These are phyloP conservation scores for Trypoxylus dichotomus DNA, from an alignment of 1,140 invertebrate species.

Conservation along the genomic window DNA sequence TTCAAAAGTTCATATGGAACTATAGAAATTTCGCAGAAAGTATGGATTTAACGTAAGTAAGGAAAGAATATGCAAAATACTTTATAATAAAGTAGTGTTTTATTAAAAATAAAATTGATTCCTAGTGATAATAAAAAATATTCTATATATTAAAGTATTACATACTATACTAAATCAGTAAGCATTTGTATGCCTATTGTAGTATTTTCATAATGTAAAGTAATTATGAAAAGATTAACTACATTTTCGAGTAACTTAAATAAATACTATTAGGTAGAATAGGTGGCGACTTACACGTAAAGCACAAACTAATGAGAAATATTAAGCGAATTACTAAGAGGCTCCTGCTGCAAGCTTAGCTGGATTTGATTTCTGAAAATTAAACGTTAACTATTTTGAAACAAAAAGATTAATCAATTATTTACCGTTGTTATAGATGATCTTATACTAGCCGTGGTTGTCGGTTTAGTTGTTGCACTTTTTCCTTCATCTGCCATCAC, in stretches of 20 bases:
- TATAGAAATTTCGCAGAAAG: too few species aligned
- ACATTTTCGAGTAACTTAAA: background rate
- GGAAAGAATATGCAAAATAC: too few species aligned
- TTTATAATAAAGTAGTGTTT: too few species aligned
- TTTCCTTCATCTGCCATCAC: constrained; percentile 14
- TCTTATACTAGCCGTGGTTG: background rate
- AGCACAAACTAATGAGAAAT: background rate
- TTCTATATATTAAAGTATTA: too few species aligned
- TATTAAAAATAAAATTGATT: too few species aligned
- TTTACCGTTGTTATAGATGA: background rate
- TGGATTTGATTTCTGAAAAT: background rate
- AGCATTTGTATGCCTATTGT: too few species aligned
- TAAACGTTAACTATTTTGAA: background rate
- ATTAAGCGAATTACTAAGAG: background rate
- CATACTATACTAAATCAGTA: too few species aligned
- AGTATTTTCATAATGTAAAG: too few species aligned
- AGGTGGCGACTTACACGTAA: background rate
- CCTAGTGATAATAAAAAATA: too few species aligned
- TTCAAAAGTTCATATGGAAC: too few species aligned
- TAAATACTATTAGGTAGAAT: background rate
- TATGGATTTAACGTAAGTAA: too few species aligned
- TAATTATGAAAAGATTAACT: background rate
- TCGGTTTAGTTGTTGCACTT: background rate
- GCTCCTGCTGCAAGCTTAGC: background rate
- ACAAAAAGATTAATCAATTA: background rate